Evolutionary conservation across 2,113 vertebrate species (phyloP).

Genomic region (Melanerpes formicivorus): DNA sequence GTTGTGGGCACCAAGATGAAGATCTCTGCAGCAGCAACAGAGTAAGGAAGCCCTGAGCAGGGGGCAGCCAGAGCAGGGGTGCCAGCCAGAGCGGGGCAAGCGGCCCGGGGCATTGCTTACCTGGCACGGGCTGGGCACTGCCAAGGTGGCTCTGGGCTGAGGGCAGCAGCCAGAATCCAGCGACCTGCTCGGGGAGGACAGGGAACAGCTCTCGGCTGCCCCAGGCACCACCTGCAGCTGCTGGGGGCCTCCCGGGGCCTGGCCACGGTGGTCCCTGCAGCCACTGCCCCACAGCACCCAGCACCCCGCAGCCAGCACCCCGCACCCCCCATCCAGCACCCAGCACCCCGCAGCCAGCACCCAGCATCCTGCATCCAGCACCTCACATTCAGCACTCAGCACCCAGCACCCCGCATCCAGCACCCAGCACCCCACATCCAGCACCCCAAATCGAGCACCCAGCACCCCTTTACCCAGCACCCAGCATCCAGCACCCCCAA

Average conservation of each 20-base stretch:
- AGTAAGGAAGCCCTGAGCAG: slow-evolving; percentile 11
- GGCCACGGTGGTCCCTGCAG: fast-evolving
- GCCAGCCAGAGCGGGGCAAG: neutral
- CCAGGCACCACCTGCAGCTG: neutral
- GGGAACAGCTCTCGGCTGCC: neutral
- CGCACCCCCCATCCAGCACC: too few relatives aligned
- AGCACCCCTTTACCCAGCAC: too few relatives aligned
- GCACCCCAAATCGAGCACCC: too few relatives aligned
- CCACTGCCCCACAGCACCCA: neutral
- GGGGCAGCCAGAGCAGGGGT: too few relatives aligned
- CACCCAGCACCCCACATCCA: neutral
- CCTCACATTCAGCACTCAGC: neutral
- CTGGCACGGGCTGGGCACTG: neutral
- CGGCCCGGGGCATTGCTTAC: neutral
- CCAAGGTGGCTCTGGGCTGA: neutral
- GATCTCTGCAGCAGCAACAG: neutral
- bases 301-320: too few relatives aligned
- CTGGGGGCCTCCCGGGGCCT: too few relatives aligned
- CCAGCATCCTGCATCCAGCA: too few relatives aligned
- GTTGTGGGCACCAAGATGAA: neutral
- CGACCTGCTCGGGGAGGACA: fast-evolving
- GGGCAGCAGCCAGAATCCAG: neutral
- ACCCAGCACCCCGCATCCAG: too few relatives aligned
- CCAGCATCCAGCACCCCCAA: too few relatives aligned
- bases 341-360: too few relatives aligned